Conservation (phyloP, 2,113 vertebrate genomes). For the Rhipidura dahli region DNA sequence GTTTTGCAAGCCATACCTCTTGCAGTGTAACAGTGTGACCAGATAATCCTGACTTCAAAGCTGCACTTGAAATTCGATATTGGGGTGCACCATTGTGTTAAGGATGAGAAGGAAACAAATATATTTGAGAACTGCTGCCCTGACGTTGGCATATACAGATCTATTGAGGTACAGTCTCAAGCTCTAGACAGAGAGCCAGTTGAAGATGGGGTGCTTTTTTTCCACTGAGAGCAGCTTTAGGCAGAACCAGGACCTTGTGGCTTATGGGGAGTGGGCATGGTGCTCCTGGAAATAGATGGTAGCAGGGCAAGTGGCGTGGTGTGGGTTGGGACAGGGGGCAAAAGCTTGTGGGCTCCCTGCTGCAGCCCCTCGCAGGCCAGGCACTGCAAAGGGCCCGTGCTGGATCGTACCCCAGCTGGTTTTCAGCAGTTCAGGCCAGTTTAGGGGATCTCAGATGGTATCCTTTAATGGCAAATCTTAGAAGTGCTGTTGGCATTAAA, state of each 20-base stretch:
- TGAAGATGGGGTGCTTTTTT: not conserved
- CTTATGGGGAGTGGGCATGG: accelerated
- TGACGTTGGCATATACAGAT: accelerated
- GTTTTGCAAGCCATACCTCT: not conserved
- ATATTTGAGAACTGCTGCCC: not conserved
- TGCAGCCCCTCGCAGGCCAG: accelerated
- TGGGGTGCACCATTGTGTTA: not conserved
- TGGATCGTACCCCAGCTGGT: not conserved
- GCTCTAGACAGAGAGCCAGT: not conserved
- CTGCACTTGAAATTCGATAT: not conserved
- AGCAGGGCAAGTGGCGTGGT: accelerated
- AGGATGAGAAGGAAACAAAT: not conserved
- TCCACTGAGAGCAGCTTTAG: not conserved
- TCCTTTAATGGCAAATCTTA: not conserved
- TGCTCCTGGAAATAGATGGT: not conserved
- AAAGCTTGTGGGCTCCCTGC: not conserved
- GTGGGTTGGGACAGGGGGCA: not conserved
- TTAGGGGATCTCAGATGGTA: not conserved
- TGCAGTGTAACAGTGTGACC: not conserved
- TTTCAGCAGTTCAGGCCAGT: accelerated
- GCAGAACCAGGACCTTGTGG: not conserved
- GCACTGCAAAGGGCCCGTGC: accelerated
- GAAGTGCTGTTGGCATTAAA: not conserved
- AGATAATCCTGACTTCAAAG: not conserved
- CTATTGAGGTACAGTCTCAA: not conserved